Evolutionary conservation across 1,140 invertebrate species (phyloP).

Genomic region (Drosophila bipectinata): DNA sequence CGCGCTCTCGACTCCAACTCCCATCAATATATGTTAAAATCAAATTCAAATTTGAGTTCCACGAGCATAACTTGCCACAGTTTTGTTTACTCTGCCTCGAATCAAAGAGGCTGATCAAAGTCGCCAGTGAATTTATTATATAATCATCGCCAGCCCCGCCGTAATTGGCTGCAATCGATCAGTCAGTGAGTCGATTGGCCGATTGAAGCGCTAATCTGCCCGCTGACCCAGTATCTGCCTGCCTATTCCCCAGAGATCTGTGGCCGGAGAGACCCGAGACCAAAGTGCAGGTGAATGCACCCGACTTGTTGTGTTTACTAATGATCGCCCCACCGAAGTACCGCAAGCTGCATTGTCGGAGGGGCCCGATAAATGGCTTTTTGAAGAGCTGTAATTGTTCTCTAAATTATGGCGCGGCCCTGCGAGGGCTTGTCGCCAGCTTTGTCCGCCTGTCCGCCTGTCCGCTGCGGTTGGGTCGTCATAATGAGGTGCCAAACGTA

Average conservation of each 20-base stretch:
- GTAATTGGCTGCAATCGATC: conserved; percentile 75
- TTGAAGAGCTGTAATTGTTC: conserved; percentile 74
- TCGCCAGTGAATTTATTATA: conserved; percentile 75
- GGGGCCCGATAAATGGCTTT: conserved; percentile 32
- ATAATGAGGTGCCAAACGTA: conserved; percentile 76
- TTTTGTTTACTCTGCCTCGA: conserved; percentile 65
- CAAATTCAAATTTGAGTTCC: conserved; percentile 35
- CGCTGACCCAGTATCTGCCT: conserved; percentile 65
- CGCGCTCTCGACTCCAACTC: conserved; percentile 28
- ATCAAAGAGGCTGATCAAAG: conserved; percentile 62
- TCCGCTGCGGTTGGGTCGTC: conserved; percentile 60
- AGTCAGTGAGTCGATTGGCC: conserved; percentile 52
- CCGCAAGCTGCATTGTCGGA: conserved; percentile 41
- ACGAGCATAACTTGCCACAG: conserved; percentile 57
- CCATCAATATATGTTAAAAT: conserved; percentile 58
- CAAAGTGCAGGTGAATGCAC: conserved; percentile 69
- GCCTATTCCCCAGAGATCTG: background rate
- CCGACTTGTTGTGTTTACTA: conserved; percentile 73
- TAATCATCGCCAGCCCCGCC: conserved; percentile 44
- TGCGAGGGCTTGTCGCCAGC: conserved; percentile 61
- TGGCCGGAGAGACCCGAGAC: background rate
- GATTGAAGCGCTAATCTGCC: conserved; percentile 71
- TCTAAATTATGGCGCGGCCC: conserved; percentile 63
- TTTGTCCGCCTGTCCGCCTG: background rate
- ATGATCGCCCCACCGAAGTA: conserved; percentile 67